phyloP scores from a whole-genome alignment of 2,888 invertebrate species.

The Phengaris alcon region DNA sequence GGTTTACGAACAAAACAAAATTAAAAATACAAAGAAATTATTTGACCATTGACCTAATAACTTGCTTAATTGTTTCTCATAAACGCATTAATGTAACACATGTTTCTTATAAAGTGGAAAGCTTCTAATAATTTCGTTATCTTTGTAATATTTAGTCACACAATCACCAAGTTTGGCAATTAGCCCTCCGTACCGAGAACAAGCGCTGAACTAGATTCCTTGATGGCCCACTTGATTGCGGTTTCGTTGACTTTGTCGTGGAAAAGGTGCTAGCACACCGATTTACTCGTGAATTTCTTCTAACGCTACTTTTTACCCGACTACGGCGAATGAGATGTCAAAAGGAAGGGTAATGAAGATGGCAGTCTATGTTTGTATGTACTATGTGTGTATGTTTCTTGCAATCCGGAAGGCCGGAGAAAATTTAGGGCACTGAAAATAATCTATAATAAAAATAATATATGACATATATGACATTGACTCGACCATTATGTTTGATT shows the following conservation, averaged over 20 bases:
- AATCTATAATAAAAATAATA: too few relatives aligned
- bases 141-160: background rate
- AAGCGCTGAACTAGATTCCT: conserved; percentile 11
- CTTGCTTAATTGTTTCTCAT: background rate
- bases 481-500: too few relatives aligned
- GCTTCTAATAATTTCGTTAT: conserved; percentile 12
- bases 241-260: conserved; percentile 11
- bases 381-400: too few relatives aligned
- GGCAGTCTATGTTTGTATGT: too few relatives aligned
- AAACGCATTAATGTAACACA: background rate
- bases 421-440: too few relatives aligned
- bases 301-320: background rate
- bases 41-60: background rate
- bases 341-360: too few relatives aligned
- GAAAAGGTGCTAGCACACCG: background rate
- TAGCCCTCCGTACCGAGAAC: conserved; percentile 11
- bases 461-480: too few relatives aligned
- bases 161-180: conserved; percentile 10
- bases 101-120: background rate
- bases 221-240: conserved; percentile 22
- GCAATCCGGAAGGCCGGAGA: too few relatives aligned
- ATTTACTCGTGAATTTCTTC: background rate
- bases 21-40: conserved; percentile 9
- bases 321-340: too few relatives aligned
- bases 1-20: conserved; percentile 3